Base-by-base conservation (phyloP, 2,888 invertebrate species). In the Gasteruption jaculator region DNA sequence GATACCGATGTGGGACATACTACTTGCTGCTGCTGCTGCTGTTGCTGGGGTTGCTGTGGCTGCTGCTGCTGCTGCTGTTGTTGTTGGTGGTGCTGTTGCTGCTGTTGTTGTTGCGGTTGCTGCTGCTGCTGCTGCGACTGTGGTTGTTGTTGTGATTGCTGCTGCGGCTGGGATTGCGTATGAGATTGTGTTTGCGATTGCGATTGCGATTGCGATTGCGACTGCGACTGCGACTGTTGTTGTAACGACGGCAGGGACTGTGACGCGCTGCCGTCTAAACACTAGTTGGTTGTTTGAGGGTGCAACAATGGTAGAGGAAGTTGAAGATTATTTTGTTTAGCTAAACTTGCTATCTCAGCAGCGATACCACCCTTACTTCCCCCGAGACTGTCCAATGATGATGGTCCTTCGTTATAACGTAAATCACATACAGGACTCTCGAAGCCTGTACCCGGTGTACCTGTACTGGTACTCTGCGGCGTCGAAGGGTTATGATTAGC, bases 281-380 rank as follows among this genome's bases (percentile, higher is more conserved):
- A 71, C 71, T 69, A 70, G 71, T 71, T 70, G 56, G 69, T 71
- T 35, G 66, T 67, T 57, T 70, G 71, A 48, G 71, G 69, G 54
- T 71, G 70, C 34, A 71, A 60, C 61, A 70, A 43, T 43, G 71
- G 70, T 53, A 71, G 57, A 54, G 70, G 70, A 58, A 71, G 63
- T 54, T 70, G 71, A 48, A 70, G 55, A 58, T 63, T 71, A 53
- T 66, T 70, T 53, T 67, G 68, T 54, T 71, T 68, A 43, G 68
- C 63, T 58, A 71, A 55, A 50, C 62, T 70, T 20, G 68, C 68
- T 24, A 71, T 68, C 36, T 71, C 70, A 10, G 61, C 69, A 30
- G 67, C 63, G 29, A 71, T 70, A 39, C 62, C 62, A 30, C 60
- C 57, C 27, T 68, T 65, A 25, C 55, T 55, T n/a, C 60, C 54